Evolutionary conservation across 1,140 invertebrate species (phyloP), one percentile per base, ranked within the genome.

Genomic region (Ips nitidus): DNA sequence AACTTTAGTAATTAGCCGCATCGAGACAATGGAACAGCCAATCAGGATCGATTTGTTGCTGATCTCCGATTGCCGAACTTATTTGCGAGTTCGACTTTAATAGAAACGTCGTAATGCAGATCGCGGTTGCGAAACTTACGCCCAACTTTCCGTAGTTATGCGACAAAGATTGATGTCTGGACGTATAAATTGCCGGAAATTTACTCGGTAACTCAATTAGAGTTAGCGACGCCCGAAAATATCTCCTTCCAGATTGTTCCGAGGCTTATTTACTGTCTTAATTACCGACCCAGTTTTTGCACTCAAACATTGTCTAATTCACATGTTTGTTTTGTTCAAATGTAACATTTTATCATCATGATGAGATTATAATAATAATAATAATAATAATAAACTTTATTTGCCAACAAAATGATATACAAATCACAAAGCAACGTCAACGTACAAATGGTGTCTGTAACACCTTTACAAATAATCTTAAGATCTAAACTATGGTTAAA

Each of bases 161-260:
- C 45, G 45, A 50, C 45, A 50, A 50, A 50, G 45, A 50, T 50
- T 50, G 45, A 50, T 50, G 45, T 50, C 45, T 22, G 45, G 45
- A 50, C 45, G 45, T 50, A 50, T 50, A 50, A 50, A 50, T 50
- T 50, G 45, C 45, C 45, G 45, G 45, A 50, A 50, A 50, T 50
- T 50, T 50, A 50, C 45, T 50, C 45, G 45, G 45, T 50, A 50
- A 50, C 45, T 50, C 45, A 50, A 50, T 50, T 50, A 50, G 45
- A 50, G 45, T 50, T 50, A 8, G 22, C 22, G 45, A 6, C 22
- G 22, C 45, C 45, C 45, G 22, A 22, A 50, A 50, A 50, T 50
- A 50, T 50, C 6, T 8, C 45, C 22, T 50, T 50, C 45, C 7
- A 50, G 22, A 50, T 50, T 50, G 45, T 22, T 50, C 22, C 22